Base-by-base conservation (phyloP, 2,113 vertebrate species). In the Cebus imitator region DNA sequence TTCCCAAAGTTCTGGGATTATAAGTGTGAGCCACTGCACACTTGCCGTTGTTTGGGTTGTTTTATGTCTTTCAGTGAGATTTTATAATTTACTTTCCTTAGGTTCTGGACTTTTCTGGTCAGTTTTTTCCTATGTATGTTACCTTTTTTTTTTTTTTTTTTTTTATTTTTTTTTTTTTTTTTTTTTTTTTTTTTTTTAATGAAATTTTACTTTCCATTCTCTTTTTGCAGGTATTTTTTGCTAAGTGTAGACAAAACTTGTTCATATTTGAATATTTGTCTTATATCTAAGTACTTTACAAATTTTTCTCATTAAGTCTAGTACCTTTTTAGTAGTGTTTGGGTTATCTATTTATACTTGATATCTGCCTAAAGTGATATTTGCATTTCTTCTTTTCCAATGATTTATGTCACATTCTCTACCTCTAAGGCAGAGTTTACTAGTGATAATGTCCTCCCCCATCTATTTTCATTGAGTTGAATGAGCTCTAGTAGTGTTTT, bases 151-250 rank as follows among this genome's bases (percentile, higher is more conserved):
- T 91, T 92, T 89, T 16, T 58, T 87, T 18, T 82, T 91, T 92
- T 91, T 57, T 66, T 73, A 87, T 92, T 89, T 16, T 58, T 87
- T 18, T 82, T 91, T 92, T 91, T 57, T n/a, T 92, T 23, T 81
- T 79, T 94, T 73, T 66, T 73, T 91, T 92, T 89, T 16, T 58
- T 87, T 18, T 82, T 91, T 92, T 91, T 57, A 68, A 52, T 75
- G 66, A 45, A 85, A 57, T 68, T 17, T 30, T 40, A 57, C 72
- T 64, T 66, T 96, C 8, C 21, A 1, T 73, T 91, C 27, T 32
- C 55, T 75, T 57, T 82, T 64, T 18, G 94, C 66, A 75, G 40
- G 17, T 82, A 52, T 9, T 93, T 11, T 76, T 83, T 91, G 45
- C 20, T 87, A 68, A 95, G 32, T 52, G 5, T 64, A 72, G 13